These are phyloP conservation scores for Ceratosolen solmsi DNA, from an alignment of 1,140 invertebrate genomes.

Conservation along the genomic window DNA sequence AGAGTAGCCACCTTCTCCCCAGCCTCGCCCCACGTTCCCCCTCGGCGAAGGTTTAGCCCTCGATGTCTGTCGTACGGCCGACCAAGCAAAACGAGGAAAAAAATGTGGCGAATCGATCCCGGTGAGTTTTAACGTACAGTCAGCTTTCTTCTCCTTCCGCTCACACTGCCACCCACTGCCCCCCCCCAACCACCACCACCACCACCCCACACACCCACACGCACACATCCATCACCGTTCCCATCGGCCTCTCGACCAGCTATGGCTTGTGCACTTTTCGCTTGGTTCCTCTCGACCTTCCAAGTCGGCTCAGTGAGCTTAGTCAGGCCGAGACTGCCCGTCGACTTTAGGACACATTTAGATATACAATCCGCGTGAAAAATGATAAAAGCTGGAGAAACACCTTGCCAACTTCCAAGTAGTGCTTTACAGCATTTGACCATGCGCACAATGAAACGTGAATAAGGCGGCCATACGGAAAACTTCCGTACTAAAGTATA, in stretches of 20 bases:
- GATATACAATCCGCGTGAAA: background rate
- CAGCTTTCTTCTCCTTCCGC: constrained; percentile 31
- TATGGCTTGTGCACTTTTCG: constrained; percentile 11
- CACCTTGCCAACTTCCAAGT: background rate
- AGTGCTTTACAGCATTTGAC: background rate
- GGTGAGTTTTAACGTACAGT: constrained; percentile 54
- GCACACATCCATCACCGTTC: background rate
- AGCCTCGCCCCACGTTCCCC: background rate
- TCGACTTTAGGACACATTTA: constrained; percentile 4
- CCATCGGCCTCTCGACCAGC: background rate
- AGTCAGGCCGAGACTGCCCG: background rate
- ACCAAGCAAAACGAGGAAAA: constrained; percentile 41
- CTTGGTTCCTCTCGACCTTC: background rate
- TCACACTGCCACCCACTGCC: background rate
- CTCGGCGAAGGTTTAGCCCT: constrained; percentile 38
- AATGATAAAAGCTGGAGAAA: background rate
- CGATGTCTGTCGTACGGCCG: background rate
- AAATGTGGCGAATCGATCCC: constrained; percentile 39
- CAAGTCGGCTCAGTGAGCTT: background rate
- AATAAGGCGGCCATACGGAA: too few species aligned
- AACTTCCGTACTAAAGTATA: too few species aligned
- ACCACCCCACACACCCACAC: background rate
- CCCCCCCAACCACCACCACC: too few species aligned
- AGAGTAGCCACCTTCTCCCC: constrained; percentile 23
- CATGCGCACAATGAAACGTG: background rate